Evolutionary conservation across 2,113 vertebrate species (phyloP), one percentile per base, ranked within the genome.

Genomic region (Gila orcuttii): DNA sequence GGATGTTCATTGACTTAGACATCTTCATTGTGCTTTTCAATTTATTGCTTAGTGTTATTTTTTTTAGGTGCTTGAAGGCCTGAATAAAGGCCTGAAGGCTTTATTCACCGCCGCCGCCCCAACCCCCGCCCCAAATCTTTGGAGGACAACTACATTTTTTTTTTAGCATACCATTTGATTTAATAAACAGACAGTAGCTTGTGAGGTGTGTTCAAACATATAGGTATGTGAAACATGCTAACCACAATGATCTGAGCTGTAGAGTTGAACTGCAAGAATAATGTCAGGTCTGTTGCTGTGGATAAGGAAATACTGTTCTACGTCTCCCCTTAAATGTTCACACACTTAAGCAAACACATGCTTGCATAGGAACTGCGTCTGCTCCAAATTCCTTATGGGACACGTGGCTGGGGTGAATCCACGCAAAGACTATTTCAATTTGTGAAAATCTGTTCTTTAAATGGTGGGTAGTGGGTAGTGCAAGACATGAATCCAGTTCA

Each of bases 221-320:
- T n/a, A n/a, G n/a, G n/a, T 28, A 89, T 85, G 79, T 85, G 78
- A 89, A 87, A 85, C 50, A 87, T 21, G 82, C 82, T 52, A 74
- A 68, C 55, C 57, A 52, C 9, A 83, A 83, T 73, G 79, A 82
- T 79, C 85, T 76, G 69, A 83, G 83, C 15, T 55, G 83, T 79
- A n/a, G 78, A 31, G 82, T 73, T 85, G 60, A 80, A 89, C 85
- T 62, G 71, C 60, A 64, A 90, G 88, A 90, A 90, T 91, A 91
- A 85, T 78, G 88, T 85, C 82, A 77, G 89, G n/a, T 91, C 87
- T 91, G 87, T 93, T 78, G 83, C 86, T 80, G 12, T 64, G 76
- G 11, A 83, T 87, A 89, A 90, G 88, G 90, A 89, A 90, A 87
- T 47, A 88, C 83, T 86, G 88, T 91, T 92, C 86, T 82, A 73